Conservation (phyloP, 2,113 vertebrate species). For the Etheostoma spectabile region DNA sequence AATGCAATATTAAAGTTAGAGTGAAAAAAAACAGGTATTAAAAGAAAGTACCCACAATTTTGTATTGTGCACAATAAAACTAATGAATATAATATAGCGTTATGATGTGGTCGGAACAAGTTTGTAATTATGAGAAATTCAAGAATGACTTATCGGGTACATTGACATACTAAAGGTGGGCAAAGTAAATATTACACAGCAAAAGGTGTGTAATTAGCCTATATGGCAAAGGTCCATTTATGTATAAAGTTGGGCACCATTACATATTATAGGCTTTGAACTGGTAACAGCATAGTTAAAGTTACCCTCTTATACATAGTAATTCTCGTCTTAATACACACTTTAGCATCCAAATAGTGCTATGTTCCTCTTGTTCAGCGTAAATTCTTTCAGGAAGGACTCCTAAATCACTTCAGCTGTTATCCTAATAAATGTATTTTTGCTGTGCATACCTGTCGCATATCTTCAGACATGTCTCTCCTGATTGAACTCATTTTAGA, state of each 20-base stretch:
- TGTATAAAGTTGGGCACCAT: not conserved
- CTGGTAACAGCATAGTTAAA: slow-evolving; percentile 5
- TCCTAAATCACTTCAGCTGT: too few species aligned
- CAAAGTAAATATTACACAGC: not conserved
- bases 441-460: too few species aligned
- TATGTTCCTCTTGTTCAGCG: too few species aligned
- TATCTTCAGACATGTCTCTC: too few species aligned
- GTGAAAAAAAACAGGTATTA: not conserved
- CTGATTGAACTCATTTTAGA: too few species aligned
- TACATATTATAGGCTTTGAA: not conserved
- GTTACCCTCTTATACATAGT: not conserved
- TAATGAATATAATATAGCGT: not conserved
- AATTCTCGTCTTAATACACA: slow-evolving; percentile 11
- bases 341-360: not conserved
- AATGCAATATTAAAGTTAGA: not conserved
- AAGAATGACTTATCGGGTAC: not conserved
- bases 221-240: not conserved
- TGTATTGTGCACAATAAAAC: not conserved
- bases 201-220: not conserved
- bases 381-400: too few species aligned
- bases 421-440: too few species aligned
- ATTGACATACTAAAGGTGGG: not conserved
- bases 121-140: not conserved
- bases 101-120: not conserved
- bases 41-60: not conserved